Evolutionary conservation across 2,888 invertebrate genomes (phyloP).

Genomic region (Chymomyza fuscimana): DNA sequence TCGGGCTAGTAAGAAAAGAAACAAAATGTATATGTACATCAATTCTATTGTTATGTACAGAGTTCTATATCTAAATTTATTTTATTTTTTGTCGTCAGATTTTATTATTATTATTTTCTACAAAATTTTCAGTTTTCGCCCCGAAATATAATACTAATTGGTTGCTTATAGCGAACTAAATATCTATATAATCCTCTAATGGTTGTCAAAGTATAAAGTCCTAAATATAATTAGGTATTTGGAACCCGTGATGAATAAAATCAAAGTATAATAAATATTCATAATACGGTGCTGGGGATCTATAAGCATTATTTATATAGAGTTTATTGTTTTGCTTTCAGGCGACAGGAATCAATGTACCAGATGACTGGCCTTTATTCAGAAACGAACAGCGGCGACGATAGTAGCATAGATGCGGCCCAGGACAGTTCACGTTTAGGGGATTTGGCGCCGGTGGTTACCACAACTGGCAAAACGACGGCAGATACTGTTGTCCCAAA

Average conservation of each 20-base stretch:
- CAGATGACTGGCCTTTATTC: conserved; percentile 93
- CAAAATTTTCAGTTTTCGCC: not conserved
- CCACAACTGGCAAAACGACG: conserved; percentile 1
- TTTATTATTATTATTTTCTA: not conserved
- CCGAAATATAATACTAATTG: not conserved
- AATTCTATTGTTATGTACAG: not conserved
- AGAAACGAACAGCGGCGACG: conserved; percentile 83
- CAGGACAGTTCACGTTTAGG: conserved; percentile 78
- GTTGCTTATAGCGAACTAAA: too few species aligned
- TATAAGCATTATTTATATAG: not conserved
- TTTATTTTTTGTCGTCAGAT: not conserved
- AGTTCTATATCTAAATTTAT: not conserved
- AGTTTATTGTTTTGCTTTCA: conserved; percentile 59
- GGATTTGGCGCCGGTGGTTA: conserved; percentile 15
- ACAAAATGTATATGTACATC: not conserved
- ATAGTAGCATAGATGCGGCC: conserved; percentile 81
- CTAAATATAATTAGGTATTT: not conserved
- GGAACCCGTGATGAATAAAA: not conserved
- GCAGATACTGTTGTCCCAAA: conserved; percentile 80
- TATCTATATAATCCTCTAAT: not conserved
- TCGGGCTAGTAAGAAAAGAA: not conserved
- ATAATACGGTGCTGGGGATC: not conserved
- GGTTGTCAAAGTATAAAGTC: too few species aligned
- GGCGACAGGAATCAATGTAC: conserved; percentile 93
- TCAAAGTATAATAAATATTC: not conserved